phyloP scores from a whole-genome alignment of 2,797 vertebrate species.

The Channa striata region DNA sequence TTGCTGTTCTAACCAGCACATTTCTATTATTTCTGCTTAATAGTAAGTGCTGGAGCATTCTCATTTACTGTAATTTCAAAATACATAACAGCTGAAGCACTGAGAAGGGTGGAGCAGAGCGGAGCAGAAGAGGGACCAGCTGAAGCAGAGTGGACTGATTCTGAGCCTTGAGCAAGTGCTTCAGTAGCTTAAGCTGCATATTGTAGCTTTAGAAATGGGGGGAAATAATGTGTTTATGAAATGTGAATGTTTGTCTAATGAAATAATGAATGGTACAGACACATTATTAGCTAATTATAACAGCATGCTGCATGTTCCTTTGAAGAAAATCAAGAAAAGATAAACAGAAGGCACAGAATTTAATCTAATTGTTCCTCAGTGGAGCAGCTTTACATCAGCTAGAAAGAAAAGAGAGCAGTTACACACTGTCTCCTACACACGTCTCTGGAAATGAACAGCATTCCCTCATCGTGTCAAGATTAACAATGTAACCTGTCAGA shows the following conservation, averaged over 20 bases:
- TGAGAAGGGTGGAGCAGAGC: too few relatives aligned
- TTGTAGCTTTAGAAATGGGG: background rate
- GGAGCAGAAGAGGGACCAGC: too few relatives aligned
- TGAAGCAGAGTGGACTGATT: too few relatives aligned
- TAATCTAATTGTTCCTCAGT: constrained; percentile 49
- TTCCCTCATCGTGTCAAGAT: constrained; percentile 48
- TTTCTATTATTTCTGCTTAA: too few relatives aligned
- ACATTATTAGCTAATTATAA: constrained; percentile 40
- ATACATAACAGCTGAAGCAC: too few relatives aligned
- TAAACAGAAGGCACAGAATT: constrained; percentile 37
- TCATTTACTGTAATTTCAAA: too few relatives aligned
- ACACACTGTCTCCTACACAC: constrained; percentile 22
- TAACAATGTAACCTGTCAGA: constrained; percentile 53
- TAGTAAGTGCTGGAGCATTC: too few relatives aligned
- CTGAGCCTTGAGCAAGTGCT: too few relatives aligned
- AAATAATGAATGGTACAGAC: constrained; percentile 32
- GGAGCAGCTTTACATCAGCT: constrained; percentile 33
- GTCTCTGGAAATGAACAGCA: constrained; percentile 31
- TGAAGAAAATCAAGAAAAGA: constrained; percentile 50
- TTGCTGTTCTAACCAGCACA: too few relatives aligned
- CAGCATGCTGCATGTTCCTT: constrained; percentile 34
- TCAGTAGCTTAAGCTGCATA: too few relatives aligned
- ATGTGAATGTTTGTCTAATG: constrained; percentile 8
- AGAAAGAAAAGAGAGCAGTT: constrained; percentile 16
- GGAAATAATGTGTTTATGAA: background rate